Base-by-base conservation (phyloP, 2,888 invertebrate species). In the Ametastegia equiseti region DNA sequence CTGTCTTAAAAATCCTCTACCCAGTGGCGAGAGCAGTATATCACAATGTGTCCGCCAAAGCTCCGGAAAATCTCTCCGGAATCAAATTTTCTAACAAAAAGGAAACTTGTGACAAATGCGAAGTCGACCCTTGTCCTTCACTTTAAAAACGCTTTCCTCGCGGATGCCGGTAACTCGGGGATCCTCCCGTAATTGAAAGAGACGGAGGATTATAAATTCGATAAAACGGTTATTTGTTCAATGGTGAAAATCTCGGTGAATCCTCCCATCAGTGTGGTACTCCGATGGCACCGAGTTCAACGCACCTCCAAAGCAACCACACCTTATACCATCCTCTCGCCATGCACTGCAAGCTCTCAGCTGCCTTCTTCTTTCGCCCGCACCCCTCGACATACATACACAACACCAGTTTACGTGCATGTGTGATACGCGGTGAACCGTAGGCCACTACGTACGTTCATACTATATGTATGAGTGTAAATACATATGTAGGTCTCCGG, bases 301-400 rank as follows among this genome's bases (percentile, higher is more conserved):
- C 89, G 91, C 89, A 91, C 91, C 90, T 89, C 90, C 89, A 90
- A 91, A 89, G 90, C 90, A 90, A 91, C 91, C 90, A 89, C 91
- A 91, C 90, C 90, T 89, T 89, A n/a, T n/a, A 86, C 88, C 87
- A 88, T 88, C 89, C 89, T 88, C 86, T 60, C 30, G 30, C n/a
- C n/a, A n/a, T n/a, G n/a, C n/a, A n/a, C 85, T 87, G 87, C 86
- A 88, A 86, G 88, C 86, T 88, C 75, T 90, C 89, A 88, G 75
- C 33, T 42, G 42, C 63, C 78, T 78, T 60, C 78, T 78, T 60
- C 57, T 60, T 63, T 33, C 33, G 39, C 78, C 78, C 78, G 78
- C 63, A 78, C 78, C 78, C 78, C 60, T 45, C 78, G 60, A 60
- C 27, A 42, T 45, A 45, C 78, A 60, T 30, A 42, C 42, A 57